Evolutionary conservation across 2,113 vertebrate genomes (phyloP).

Genomic region (Desmodus rotundus): DNA sequence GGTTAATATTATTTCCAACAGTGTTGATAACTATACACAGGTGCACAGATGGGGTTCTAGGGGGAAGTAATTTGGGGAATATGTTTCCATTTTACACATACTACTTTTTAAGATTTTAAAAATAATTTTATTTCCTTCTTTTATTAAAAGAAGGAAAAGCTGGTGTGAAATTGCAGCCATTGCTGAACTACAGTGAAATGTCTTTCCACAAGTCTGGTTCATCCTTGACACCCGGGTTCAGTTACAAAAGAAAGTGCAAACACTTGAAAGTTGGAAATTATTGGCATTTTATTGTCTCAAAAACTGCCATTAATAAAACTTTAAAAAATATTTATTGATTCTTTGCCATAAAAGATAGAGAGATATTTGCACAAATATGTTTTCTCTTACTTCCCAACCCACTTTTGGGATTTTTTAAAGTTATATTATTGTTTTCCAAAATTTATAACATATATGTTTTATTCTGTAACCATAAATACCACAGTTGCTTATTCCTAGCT

Average conservation of each 20-base stretch:
- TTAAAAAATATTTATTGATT: neutral
- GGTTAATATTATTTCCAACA: neutral
- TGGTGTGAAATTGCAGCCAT: neutral
- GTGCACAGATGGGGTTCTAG: neutral
- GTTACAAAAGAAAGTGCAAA: neutral
- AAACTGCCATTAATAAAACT: neutral
- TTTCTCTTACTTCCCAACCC: neutral
- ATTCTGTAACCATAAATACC: neutral
- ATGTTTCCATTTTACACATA: neutral
- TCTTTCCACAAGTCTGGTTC: neutral
- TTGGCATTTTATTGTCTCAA: neutral
- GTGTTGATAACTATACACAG: neutral
- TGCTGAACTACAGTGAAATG: neutral
- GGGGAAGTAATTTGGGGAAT: neutral
- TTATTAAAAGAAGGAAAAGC: neutral
- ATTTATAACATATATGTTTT: neutral
- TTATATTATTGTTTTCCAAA: neutral
- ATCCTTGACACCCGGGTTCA: neutral
- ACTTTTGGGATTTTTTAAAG: neutral
- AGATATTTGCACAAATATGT: neutral
- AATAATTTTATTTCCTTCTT: neutral
- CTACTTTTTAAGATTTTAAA: neutral
- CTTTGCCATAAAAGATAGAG: neutral
- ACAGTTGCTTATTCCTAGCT: neutral
- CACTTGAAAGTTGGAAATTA: neutral